Evolutionary conservation across 2,113 vertebrate genomes (phyloP).

Genomic region (Australoheros scitulus): DNA sequence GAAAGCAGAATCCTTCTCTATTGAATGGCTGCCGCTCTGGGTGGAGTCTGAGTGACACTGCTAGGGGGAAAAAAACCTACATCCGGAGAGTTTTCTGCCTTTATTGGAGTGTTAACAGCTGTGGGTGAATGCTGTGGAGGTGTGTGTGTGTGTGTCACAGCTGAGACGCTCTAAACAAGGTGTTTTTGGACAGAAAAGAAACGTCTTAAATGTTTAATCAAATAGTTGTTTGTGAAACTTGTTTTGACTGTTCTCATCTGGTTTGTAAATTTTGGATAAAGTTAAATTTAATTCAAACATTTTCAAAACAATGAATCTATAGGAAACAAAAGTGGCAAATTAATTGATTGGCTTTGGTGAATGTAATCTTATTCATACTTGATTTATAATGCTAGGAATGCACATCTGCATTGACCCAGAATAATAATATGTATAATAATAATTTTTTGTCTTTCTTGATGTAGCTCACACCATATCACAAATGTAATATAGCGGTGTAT

Average conservation of each 20-base stretch:
- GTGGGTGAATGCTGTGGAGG: not conserved
- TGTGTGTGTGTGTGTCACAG: not conserved
- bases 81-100: slow-evolving; percentile 46
- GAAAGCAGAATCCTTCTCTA: slow-evolving; percentile 84
- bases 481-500: fast-evolving
- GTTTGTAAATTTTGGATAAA: not conserved
- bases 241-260: not conserved
- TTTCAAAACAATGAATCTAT: not conserved
- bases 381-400: not conserved
- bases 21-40: slow-evolving; percentile 82
- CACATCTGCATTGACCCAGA: not conserved
- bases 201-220: not conserved
- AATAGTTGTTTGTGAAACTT: too few species aligned
- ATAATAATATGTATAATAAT: not conserved
- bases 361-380: not conserved
- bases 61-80: slow-evolving; percentile 21
- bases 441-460: not conserved
- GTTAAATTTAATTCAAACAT: not conserved
- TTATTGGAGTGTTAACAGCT: slow-evolving; percentile 22
- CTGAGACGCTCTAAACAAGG: not conserved
- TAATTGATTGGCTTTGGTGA: not conserved
- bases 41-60: slow-evolving; percentile 78
- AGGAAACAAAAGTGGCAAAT: not conserved
- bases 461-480: not conserved
- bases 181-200: not conserved